These are phyloP conservation scores for Passerina amoena DNA, from an alignment of 2,113 vertebrate genomes.

Conservation along the genomic window DNA sequence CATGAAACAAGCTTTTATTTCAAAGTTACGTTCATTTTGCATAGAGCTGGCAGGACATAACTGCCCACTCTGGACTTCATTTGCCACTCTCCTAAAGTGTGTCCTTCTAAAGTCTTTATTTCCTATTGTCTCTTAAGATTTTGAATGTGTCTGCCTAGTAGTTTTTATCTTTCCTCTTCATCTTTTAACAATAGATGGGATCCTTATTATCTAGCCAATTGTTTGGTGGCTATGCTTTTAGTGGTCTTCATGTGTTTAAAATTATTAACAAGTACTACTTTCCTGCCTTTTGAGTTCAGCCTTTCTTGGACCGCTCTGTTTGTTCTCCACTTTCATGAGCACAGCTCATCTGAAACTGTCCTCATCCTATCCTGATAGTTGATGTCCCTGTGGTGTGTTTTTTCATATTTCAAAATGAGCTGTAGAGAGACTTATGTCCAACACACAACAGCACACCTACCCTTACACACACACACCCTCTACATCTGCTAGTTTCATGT, in stretches of 20 bases:
- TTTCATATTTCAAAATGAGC: background rate
- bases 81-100: background rate
- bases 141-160: background rate
- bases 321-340: background rate
- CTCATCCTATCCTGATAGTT: background rate
- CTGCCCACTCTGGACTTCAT: background rate
- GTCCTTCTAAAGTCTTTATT: background rate
- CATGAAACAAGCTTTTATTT: background rate
- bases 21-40: background rate
- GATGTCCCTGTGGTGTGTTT: background rate
- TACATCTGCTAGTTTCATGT: background rate
- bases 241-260: background rate
- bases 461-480: background rate
- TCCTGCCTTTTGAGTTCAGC: background rate
- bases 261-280: background rate
- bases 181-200: background rate
- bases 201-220: background rate
- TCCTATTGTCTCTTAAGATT: background rate
- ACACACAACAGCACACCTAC: background rate
- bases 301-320: background rate
- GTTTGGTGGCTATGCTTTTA: background rate
- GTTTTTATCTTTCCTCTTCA: background rate
- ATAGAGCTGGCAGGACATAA: background rate
- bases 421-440: background rate
- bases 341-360: background rate